Conservation (phyloP, 2,797 vertebrate species). For the Parambassis ranga region DNA sequence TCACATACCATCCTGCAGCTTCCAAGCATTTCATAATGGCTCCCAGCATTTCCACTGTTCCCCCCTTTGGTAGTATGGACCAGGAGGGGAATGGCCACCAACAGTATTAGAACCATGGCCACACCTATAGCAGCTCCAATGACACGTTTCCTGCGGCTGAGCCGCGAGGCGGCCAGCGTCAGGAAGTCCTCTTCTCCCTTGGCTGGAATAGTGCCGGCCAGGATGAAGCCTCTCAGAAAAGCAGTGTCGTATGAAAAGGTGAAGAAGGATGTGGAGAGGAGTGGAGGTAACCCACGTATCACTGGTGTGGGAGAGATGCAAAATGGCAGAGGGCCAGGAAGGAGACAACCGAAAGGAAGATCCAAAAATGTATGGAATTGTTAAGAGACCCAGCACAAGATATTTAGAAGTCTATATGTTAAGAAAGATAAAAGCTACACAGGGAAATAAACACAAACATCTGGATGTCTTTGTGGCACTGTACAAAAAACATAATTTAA, state of each 20-base stretch:
- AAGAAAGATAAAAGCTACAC: slow-evolving; percentile 11
- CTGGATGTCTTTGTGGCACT: not conserved
- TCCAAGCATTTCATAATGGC: slow-evolving; percentile 92
- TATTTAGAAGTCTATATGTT: slow-evolving; percentile 5
- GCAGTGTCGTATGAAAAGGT: slow-evolving; percentile 52
- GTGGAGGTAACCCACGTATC: slow-evolving; percentile 2
- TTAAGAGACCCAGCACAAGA: slow-evolving; percentile 1
- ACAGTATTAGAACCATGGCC: slow-evolving; percentile 93
- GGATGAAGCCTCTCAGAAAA: slow-evolving; percentile 68
- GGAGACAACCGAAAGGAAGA: slow-evolving; percentile 15
- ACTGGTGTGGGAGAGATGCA: slow-evolving; percentile 12
- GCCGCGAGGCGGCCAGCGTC: slow-evolving; percentile 92
- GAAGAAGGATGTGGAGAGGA: slow-evolving; percentile 20
- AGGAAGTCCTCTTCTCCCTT: slow-evolving; percentile 95
- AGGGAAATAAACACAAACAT: slow-evolving; percentile 4
- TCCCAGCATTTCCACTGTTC: slow-evolving; percentile 75
- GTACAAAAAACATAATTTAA: slow-evolving; percentile 26
- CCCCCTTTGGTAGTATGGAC: slow-evolving; percentile 91
- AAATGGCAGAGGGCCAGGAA: slow-evolving; percentile 44
- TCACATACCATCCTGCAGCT: slow-evolving; percentile 95
- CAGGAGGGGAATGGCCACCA: slow-evolving; percentile 94
- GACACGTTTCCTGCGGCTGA: slow-evolving; percentile 92
- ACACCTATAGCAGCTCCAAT: slow-evolving; percentile 92
- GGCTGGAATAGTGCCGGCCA: slow-evolving; percentile 89
- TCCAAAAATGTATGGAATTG: slow-evolving; percentile 27